A percentile compares a stretch with the other conserved stretches of the same genome.
phyloP scores from a whole-genome alignment of 2,888 invertebrate species.

The Agapostemon virescens region DNA sequence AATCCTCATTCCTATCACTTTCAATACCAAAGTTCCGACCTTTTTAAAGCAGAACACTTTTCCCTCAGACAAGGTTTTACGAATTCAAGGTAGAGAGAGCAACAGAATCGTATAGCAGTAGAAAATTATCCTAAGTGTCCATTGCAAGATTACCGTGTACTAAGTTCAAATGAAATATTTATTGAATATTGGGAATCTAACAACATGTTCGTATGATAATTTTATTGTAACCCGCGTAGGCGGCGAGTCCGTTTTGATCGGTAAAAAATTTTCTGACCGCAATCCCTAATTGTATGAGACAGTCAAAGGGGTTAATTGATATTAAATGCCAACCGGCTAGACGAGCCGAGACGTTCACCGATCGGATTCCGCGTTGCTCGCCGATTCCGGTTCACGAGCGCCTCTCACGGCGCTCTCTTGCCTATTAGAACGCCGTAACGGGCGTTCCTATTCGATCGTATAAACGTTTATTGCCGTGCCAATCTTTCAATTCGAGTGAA shows the following conservation, averaged over 20 bases:
- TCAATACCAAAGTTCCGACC: no score
- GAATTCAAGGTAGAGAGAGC: no score
- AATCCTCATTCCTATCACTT: no score
- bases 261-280: background rate
- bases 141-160: no score
- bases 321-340: background rate
- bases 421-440: constrained; percentile 29
- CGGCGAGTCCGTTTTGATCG: no score
- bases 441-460: constrained; percentile 26
- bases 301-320: background rate
- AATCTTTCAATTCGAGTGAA: constrained; percentile 32
- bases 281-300: background rate
- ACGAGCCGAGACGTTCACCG: background rate
- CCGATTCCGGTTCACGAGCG: constrained; percentile 12
- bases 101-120: no score
- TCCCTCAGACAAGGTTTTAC: no score
- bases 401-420: constrained; percentile 17
- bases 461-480: constrained; percentile 24
- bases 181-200: no score
- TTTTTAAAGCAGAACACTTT: no score
- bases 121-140: no score
- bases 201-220: background rate
- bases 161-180: no score
- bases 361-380: constrained; percentile 26
- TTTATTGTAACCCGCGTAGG: background rate